phyloP scores from a whole-genome alignment of 2,797 vertebrate species.

The Crax fasciolata region DNA sequence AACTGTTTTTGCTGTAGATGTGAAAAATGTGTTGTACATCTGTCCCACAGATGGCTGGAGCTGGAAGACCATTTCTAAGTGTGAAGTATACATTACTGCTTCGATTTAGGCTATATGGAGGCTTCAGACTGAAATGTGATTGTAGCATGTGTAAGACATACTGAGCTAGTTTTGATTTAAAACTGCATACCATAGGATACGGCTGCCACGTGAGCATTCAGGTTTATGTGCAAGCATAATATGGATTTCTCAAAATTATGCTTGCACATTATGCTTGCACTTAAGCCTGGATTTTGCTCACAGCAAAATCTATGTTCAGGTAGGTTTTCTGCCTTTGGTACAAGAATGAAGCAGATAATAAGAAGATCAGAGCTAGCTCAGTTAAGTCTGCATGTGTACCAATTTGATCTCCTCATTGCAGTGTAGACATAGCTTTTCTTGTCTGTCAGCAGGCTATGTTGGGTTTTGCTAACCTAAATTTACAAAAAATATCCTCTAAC shows the following conservation, averaged over 20 bases:
- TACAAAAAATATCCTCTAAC: neutral
- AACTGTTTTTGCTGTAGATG: neutral
- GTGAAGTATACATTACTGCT: constrained; percentile 16
- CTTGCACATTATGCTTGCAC: neutral
- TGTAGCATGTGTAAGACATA: constrained; percentile 26
- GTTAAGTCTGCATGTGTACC: neutral
- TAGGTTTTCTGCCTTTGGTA: neutral
- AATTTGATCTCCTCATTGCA: neutral
- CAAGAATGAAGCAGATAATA: neutral
- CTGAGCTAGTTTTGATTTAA: constrained; percentile 31
- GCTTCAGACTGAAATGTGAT: neutral
- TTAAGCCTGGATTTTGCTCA: neutral
- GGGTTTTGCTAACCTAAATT: neutral
- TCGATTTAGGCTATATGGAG: neutral
- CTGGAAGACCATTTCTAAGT: neutral
- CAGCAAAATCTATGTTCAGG: neutral
- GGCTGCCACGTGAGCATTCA: neutral
- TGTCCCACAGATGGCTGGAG: constrained; percentile 45
- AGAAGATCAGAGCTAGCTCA: neutral
- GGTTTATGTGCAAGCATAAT: neutral
- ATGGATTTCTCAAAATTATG: neutral
- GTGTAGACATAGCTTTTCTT: neutral
- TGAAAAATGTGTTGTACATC: constrained; percentile 21
- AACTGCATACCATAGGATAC: neutral
- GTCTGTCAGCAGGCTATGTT: neutral